Base-by-base conservation (phyloP, 2,113 vertebrate genomes). In the Xiphophorus maculatus region DNA sequence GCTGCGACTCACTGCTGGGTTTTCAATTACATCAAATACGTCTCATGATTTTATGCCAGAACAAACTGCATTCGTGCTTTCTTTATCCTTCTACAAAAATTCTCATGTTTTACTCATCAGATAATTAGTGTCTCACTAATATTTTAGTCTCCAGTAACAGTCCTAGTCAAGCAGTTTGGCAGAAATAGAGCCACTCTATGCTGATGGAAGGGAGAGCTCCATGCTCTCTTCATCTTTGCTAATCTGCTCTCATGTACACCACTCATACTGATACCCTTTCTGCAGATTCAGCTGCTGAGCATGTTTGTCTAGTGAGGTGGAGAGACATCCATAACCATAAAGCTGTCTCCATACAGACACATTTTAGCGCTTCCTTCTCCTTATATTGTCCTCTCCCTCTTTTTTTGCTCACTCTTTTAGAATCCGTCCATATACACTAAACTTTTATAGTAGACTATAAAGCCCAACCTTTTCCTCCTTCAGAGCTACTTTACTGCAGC, bases 241-340 rank as follows among this genome's bases (percentile, higher is more conserved):
- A 65, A 84, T 89, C 71, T 84, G 61, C 78, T 81, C 73, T 75
- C 54, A 27, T 80, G 73, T 66, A 27, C 63, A 40, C 37, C 6
- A 66, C 74, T 84, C 75, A 64, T 42, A 48, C 70, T 78, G 74
- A 81, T 79, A 76, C 54, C 54, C 40, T 83, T 76, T 81, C 27
- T 60, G 81, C 77, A 70, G 32, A 74, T 78, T 87, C 80, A 85
- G 82, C 85, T 83, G 84, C 66, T 77, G 37, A 76, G 35, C 58
- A 29, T 83, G 85, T 89, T 89, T 91, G 82, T 86, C 70, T 68
- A 83, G 87, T 28, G 81, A 84, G 69, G 79, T 76, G 48, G 70
- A 82, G 25, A 80, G 42, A 71, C 84, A 77, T 91, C 70, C 73
- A 84, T 89, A 88, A 91, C 89, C 69, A 5, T 88, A 88, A 91